Base-by-base conservation (phyloP, 2,113 vertebrate species). In the Columba livia region DNA sequence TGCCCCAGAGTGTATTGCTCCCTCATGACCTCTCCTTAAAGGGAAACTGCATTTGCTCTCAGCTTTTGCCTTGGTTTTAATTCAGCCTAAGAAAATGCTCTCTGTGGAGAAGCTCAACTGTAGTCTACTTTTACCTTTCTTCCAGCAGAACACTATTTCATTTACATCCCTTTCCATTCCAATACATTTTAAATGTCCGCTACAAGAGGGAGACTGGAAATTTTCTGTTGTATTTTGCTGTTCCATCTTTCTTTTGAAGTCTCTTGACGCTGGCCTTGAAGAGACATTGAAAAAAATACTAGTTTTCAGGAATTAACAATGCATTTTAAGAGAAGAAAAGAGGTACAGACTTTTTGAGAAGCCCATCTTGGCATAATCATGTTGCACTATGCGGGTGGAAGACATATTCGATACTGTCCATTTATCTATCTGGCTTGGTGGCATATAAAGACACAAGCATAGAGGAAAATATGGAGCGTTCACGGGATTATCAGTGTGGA, bases 41-140 rank as follows among this genome's bases (percentile, higher is more conserved):
- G 66, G 48, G 47, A 79, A 78, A 38, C 26, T 65, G 64, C 47
- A 38, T 7, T 34, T 79, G 69, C 36, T 88, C 17, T 77, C 28
- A 36, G 10, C n/a, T 79, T 40, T 78, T 93, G 8, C 12, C 54
- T 85, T 71, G 87, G 3, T 54, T 90, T 81, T 72, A 56, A 77
- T 75, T 89, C 31, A 54, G 16, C 56, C 74, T 95, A 61, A 78
- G 70, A 73, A 90, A 93, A 71, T 72, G 14, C n/a, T 71, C 20
- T 70, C 5, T 70, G 36, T 90, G 84, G 54, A 88, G 90, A 91
- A 91, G 40, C 74, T 95, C 81, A 70, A 90, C 91, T 83, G 15
- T 64, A 54, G 47, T 62, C 62, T 77, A 64, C 44, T 74, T 84
- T 85, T 69, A 18, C 5, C 5, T 82, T 85, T 73, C 32, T 95